Base-by-base conservation (phyloP, 2,888 invertebrate genomes). In the Teleiodes luculella region DNA sequence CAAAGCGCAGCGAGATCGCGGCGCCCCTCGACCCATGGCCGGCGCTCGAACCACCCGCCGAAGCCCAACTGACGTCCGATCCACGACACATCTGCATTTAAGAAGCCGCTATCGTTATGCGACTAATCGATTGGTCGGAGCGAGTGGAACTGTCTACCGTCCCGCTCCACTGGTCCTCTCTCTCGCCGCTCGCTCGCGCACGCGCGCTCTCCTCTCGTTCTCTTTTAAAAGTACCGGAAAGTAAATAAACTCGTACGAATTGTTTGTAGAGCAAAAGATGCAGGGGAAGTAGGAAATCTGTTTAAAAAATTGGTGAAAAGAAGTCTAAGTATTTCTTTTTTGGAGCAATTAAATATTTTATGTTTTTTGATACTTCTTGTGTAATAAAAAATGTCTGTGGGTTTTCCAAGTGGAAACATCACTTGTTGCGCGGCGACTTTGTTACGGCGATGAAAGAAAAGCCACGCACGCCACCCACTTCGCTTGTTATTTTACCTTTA, bases 91-190 rank as follows among this genome's bases (percentile, higher is more conserved):
- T 89, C 89, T 88, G 89, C 89, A 89, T 88, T 88, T 89, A 89
- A 89, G 87, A 88, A 88, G 86, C 82, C 86, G 88, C 86, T 87
- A 86, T 88, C 87, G 89, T 88, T 88, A 88, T 88, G 88, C 88
- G 89, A 89, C 89, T 89, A 89, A 89, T 89, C 89, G 89, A 89
- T 89, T 88, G 88, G 89, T 87, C 79, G 84, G 83, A 88, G 84
- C 78, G 86, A 84, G 86, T 76, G 74, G 67, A 70, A 83, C 83
- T 80, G 81, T 79, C 82, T 72, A 66, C 78, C 67, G 59, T 84
- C 87, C 62, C 76, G 60, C 72, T 88, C 76, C 57, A 57, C 56
- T 64, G 66, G 62, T 68, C 72, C 76, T 86, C 86, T 77, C 81
- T 56, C 78, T 84, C 80, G 61, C 63, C 59, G 61, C 64, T 72